Evolutionary conservation across 2,888 invertebrate species (phyloP).

Genomic region (Conops quadrifasciatus): DNA sequence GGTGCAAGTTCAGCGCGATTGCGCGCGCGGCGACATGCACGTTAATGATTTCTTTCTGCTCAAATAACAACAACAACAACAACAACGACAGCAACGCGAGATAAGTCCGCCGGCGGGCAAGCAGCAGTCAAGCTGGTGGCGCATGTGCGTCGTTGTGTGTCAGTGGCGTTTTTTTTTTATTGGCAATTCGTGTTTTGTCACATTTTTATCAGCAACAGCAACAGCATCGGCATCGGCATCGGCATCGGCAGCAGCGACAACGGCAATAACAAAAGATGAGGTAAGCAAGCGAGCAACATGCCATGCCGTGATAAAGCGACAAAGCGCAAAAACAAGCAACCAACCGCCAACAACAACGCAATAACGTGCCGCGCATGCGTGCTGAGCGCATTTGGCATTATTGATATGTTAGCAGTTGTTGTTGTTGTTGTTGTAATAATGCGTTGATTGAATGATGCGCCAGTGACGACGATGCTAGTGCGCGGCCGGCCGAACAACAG

Average conservation of each 20-base stretch:
- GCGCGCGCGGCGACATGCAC: conserved; percentile 27
- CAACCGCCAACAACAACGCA: not conserved
- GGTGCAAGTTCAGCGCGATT: not conserved
- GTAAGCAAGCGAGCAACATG: not conserved
- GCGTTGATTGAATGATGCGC: conserved; percentile 21
- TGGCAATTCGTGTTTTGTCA: conserved; percentile 42
- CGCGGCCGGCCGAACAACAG: not conserved
- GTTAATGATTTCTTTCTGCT: conserved; percentile 29
- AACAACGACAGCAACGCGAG: not conserved
- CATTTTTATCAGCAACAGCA: conserved; percentile 41
- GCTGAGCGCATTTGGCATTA: conserved; percentile 52
- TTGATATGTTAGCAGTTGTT: conserved; percentile 51
- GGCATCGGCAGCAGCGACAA: conserved; percentile 29
- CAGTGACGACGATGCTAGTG: conserved; percentile 7
- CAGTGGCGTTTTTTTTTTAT: conserved; percentile 20
- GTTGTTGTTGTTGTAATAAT: conserved; percentile 26
- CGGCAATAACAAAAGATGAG: not conserved
- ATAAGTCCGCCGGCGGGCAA: not conserved
- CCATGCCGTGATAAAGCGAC: not conserved
- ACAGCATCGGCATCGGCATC: conserved; percentile 36
- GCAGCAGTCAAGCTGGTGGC: conserved; percentile 9
- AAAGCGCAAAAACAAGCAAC: conserved; percentile 3
- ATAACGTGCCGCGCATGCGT: conserved; percentile 35
- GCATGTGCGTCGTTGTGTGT: conserved; percentile 27
- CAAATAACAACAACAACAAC: not conserved